phyloP scores from a whole-genome alignment of 2,888 invertebrate species.

The Nyleta sp. region DNA sequence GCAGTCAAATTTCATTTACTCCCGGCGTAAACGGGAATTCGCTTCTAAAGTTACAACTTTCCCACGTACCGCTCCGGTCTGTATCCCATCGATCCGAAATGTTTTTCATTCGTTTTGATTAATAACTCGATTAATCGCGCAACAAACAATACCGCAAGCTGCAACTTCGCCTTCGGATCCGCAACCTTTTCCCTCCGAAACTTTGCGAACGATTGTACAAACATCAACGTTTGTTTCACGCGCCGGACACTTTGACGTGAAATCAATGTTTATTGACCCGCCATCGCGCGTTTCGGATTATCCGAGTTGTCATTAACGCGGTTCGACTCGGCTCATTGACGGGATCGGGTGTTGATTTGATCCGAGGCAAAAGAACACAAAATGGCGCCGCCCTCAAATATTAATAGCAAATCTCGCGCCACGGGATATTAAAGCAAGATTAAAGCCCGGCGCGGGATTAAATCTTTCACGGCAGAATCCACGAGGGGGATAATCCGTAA shows the following conservation, averaged over 20 bases:
- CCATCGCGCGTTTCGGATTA: conserved; percentile 1
- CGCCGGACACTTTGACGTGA: conserved; percentile 19
- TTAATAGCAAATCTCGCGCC: conserved; percentile 9
- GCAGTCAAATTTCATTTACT: conserved; percentile 22
- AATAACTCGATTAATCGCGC: conserved; percentile 22
- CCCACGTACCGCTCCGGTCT: neutral
- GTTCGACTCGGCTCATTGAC: conserved; percentile 3
- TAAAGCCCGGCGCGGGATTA: conserved; percentile 33
- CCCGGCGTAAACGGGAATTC: neutral
- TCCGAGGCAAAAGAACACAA: conserved; percentile 4
- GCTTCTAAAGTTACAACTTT: neutral
- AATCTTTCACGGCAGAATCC: conserved; percentile 24
- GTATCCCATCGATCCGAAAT: neutral
- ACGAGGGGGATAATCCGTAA: conserved; percentile 36
- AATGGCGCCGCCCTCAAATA: conserved; percentile 1
- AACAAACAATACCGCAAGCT: neutral
- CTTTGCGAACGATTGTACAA: conserved; percentile 20
- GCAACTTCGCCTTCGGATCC: neutral
- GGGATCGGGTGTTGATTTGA: neutral
- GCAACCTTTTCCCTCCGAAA: neutral
- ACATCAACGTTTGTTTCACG: conserved; percentile 36
- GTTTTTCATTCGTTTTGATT: neutral
- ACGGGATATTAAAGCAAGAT: conserved; percentile 32
- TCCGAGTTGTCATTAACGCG: neutral
- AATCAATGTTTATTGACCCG: conserved; percentile 29